A percentile compares a stretch with the other conserved stretches of the same genome.
Evolutionary conservation across 2,113 vertebrate species (phyloP).

Genomic region (Caloenas nicobarica): DNA sequence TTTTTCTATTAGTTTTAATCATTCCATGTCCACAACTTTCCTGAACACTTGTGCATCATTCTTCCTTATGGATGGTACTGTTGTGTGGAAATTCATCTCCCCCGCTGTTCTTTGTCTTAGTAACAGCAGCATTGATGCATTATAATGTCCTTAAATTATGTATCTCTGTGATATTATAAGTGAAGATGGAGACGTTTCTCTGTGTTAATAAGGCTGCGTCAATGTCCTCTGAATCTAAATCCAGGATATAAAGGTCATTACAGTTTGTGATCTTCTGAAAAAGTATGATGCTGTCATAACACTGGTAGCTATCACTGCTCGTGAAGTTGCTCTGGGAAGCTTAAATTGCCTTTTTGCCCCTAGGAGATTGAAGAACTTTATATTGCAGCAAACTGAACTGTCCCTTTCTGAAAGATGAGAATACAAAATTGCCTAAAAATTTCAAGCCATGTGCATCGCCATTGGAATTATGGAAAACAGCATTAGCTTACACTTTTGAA

Average conservation of each 20-base stretch:
- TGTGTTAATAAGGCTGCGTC: not conserved
- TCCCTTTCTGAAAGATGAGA: not conserved
- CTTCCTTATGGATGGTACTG: not conserved
- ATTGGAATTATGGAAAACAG: not conserved
- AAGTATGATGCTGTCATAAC: not conserved
- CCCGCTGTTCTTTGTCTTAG: not conserved
- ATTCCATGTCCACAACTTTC: not conserved
- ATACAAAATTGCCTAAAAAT: not conserved
- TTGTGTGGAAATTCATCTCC: not conserved
- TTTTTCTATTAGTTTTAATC: slow-evolving; percentile 23
- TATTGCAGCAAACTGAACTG: not conserved
- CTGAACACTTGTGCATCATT: not conserved
- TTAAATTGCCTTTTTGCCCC: not conserved
- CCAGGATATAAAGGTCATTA: not conserved
- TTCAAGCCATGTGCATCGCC: not conserved
- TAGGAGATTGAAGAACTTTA: not conserved
- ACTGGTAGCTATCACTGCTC: not conserved
- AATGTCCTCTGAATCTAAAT: not conserved
- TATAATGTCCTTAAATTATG: not conserved
- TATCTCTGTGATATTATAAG: not conserved
- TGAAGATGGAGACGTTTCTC: not conserved
- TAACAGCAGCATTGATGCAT: not conserved
- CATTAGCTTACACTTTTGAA: not conserved
- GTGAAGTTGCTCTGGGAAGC: not conserved
- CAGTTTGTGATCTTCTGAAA: not conserved